These are phyloP conservation scores for Ptilorrhoa leucosticta DNA, from an alignment of 2,113 vertebrate genomes.

Conservation along the genomic window DNA sequence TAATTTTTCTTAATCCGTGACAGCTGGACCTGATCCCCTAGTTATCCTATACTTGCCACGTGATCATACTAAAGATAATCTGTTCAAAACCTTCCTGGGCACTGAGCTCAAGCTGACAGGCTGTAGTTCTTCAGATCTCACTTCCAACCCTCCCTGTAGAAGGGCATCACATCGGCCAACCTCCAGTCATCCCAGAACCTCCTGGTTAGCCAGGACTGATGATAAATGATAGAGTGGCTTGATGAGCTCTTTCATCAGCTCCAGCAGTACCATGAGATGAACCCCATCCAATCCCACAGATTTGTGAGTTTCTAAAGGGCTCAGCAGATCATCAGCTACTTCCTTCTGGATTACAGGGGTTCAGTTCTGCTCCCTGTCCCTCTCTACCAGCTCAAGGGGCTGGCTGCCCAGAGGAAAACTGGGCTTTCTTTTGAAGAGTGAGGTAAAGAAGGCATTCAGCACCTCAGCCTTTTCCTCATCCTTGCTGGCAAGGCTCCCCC, in stretches of 20 bases:
- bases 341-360: background rate
- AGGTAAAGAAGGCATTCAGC: background rate
- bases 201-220: background rate
- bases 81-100: background rate
- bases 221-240: background rate
- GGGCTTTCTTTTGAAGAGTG: background rate
- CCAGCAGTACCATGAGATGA: rapidly evolving
- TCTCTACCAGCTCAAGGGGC: background rate
- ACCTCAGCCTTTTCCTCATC: background rate
- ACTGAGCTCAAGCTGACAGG: background rate
- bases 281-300: background rate
- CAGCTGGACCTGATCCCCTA: background rate
- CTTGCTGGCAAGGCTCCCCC: background rate
- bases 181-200: rapidly evolving
- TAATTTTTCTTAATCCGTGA: background rate
- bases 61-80: background rate
- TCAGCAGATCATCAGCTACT: background rate
- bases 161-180: rapidly evolving
- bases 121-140: background rate
- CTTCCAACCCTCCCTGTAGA: background rate
- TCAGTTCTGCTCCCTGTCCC: background rate
- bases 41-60: background rate
- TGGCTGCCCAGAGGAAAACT: background rate
- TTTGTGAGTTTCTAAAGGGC: background rate
- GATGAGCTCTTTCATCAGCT: background rate